phyloP scores from a whole-genome alignment of 2,797 vertebrate species.

The Chaetodon trifasciatus region DNA sequence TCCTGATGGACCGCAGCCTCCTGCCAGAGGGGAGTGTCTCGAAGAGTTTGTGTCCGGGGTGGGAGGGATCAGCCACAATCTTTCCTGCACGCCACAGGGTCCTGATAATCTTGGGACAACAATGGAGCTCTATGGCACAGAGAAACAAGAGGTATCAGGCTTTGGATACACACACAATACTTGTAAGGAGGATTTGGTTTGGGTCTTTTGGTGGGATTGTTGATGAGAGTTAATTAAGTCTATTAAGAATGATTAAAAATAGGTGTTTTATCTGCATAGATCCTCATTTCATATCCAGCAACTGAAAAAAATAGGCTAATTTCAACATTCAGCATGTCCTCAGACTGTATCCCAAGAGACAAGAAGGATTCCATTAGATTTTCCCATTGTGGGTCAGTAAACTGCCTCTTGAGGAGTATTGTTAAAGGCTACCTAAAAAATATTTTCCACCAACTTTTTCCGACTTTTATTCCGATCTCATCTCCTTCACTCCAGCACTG shows the following conservation, averaged over 20 bases:
- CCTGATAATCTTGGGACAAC: neutral
- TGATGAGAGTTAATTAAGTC: neutral
- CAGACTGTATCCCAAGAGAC: neutral
- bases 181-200: neutral
- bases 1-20: no score
- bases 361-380: neutral
- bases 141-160: neutral
- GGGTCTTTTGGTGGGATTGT: neutral
- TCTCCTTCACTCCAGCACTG: neutral
- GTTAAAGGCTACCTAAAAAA: slow-evolving; percentile 1
- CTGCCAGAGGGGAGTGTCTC: no score
- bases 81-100: no score
- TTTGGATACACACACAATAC: neutral
- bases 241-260: slow-evolving; percentile 1
- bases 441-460: neutral
- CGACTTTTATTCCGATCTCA: slow-evolving; percentile 11
- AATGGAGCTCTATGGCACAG: neutral
- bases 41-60: no score
- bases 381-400: slow-evolving; percentile 1
- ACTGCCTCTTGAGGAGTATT: slow-evolving; percentile 4
- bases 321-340: slow-evolving; percentile 1
- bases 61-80: no score
- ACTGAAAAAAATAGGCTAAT: slow-evolving; percentile 9
- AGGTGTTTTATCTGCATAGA: neutral
- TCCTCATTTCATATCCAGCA: slow-evolving; percentile 1